Evolutionary conservation across 2,888 invertebrate species (phyloP).

Genomic region (Chrysotoxum bicinctum): DNA sequence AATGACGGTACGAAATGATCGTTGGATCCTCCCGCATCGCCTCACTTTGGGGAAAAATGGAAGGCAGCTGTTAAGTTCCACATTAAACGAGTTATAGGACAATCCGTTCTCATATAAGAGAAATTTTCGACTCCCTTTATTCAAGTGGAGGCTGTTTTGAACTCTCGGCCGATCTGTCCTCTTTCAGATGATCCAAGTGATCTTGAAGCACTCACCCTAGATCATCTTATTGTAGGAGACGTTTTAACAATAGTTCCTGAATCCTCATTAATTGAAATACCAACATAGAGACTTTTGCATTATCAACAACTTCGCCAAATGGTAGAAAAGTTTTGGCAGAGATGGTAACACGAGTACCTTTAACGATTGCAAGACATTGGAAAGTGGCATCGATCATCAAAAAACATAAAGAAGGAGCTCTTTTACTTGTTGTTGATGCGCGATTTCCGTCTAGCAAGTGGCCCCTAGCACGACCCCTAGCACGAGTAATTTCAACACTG

Average conservation of each 20-base stretch:
- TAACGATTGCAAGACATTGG: not conserved
- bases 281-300: not conserved
- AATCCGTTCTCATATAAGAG: constrained; percentile 34
- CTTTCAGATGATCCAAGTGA: too few relatives aligned
- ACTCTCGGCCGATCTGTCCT: too few relatives aligned
- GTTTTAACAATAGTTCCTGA: too few relatives aligned
- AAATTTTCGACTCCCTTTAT: constrained; percentile 46
- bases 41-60: constrained; percentile 72
- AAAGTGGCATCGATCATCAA: not conserved
- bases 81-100: constrained; percentile 35
- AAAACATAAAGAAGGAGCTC: not conserved
- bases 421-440: not conserved
- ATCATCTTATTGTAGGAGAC: too few relatives aligned
- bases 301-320: constrained; percentile 16
- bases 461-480: too few relatives aligned
- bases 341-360: not conserved
- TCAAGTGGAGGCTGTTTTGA: constrained; percentile 11
- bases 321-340: not conserved
- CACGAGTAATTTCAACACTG: not conserved
- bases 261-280: not conserved
- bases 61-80: constrained; percentile 53
- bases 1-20: not conserved
- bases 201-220: too few relatives aligned
- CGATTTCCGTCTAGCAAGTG: not conserved
- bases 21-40: constrained; percentile 76